These are phyloP conservation scores for Sinocyclocheilus rhinocerous DNA, from an alignment of 2,113 vertebrate species.

Conservation along the genomic window DNA sequence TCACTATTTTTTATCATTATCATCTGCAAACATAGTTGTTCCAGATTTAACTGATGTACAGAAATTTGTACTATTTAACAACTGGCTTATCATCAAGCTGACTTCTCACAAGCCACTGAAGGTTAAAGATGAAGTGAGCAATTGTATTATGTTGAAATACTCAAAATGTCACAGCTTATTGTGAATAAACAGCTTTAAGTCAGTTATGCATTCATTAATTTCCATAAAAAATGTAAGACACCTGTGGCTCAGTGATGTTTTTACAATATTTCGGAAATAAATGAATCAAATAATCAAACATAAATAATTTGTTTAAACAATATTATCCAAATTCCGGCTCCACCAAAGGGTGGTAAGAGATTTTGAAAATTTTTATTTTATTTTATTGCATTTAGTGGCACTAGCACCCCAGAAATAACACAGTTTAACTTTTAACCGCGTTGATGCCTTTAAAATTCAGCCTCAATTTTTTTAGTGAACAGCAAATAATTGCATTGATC, in stretches of 20 bases:
- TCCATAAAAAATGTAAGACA: neutral
- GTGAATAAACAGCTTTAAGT: neutral
- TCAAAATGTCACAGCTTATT: neutral
- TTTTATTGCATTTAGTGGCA: neutral
- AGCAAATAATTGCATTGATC: neutral
- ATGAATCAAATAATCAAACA: too few species aligned
- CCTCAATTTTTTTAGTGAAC: neutral
- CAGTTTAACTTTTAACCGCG: neutral
- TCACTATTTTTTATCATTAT: neutral
- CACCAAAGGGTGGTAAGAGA: neutral
- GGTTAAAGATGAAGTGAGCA: neutral
- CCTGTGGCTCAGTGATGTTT: too few species aligned
- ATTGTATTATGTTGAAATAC: neutral
- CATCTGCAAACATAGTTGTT: too few species aligned
- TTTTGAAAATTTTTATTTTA: neutral
- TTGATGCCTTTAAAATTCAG: neutral
- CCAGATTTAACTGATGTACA: neutral
- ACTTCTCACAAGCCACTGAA: neutral
- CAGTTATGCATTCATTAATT: neutral
- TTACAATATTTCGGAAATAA: too few species aligned
- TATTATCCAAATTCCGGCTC: too few species aligned
- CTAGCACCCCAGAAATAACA: neutral
- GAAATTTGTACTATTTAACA: neutral
- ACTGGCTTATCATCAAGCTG: neutral
- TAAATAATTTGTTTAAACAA: too few species aligned